phyloP scores from a whole-genome alignment of 2,113 vertebrate genomes.

The Perca flavescens region DNA sequence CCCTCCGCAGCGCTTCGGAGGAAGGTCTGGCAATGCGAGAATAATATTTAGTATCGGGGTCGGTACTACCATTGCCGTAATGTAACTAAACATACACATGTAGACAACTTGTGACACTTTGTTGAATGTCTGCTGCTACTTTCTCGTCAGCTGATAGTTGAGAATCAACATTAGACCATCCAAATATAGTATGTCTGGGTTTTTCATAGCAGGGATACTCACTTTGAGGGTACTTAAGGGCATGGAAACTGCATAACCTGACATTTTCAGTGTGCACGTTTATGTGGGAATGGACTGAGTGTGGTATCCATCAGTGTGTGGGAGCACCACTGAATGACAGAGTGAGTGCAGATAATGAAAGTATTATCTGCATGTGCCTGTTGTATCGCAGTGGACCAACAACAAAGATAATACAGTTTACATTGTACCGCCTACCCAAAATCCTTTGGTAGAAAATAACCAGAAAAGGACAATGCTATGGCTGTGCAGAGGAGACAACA shows the following conservation, averaged over 20 bases:
- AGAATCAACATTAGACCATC: background rate
- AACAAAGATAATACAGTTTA: slow-evolving; percentile 34
- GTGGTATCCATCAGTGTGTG: slow-evolving; percentile 23
- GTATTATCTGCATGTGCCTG: slow-evolving; percentile 25
- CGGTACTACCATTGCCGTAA: background rate
- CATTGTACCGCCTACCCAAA: background rate
- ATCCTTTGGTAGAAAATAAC: slow-evolving; percentile 18
- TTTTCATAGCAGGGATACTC: background rate
- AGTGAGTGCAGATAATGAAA: slow-evolving; percentile 20
- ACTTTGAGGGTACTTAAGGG: background rate
- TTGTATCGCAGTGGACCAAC: slow-evolving; percentile 9
- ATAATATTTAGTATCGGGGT: background rate
- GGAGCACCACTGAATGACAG: slow-evolving; percentile 16
- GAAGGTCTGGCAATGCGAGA: no score
- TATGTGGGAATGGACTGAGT: slow-evolving; percentile 3
- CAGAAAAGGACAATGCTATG: slow-evolving; percentile 35
- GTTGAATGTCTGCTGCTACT: slow-evolving; percentile 1
- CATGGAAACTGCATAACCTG: background rate
- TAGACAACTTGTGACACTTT: background rate
- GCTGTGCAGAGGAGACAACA: slow-evolving; percentile 5
- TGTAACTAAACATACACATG: background rate
- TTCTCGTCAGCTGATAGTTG: slow-evolving; percentile 7
- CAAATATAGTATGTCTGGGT: slow-evolving; percentile 6
- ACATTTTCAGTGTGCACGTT: background rate
- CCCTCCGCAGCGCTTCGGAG: no score